phyloP scores from a whole-genome alignment of 2,888 invertebrate genomes.

The Thelaira solivaga region DNA sequence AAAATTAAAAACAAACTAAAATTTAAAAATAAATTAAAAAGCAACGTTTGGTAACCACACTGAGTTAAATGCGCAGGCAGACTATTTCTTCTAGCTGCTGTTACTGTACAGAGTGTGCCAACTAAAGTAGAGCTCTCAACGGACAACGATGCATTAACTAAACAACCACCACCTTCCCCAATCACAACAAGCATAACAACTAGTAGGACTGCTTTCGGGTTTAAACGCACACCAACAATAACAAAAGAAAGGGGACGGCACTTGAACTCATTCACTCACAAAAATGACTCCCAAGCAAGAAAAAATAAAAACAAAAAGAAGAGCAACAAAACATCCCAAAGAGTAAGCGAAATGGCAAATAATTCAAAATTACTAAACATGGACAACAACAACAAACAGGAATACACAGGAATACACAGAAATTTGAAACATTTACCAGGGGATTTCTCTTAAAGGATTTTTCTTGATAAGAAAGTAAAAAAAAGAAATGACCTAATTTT shows the following conservation, averaged over 20 bases:
- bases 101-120: conserved; percentile 7
- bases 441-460: too few relatives aligned
- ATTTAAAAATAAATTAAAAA: not conserved
- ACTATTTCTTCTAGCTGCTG: conserved; percentile 2
- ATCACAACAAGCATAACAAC: not conserved
- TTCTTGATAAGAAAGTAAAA: too few relatives aligned
- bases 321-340: not conserved
- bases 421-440: conserved; percentile 34
- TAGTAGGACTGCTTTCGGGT: not conserved
- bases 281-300: conserved; percentile 17
- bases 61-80: conserved; percentile 42
- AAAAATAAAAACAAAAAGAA: conserved; percentile 22
- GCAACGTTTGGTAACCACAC: conserved; percentile 28
- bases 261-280: conserved; percentile 16
- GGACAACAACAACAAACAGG: too few relatives aligned
- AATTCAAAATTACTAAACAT: not conserved
- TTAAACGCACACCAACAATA: conserved; percentile 37
- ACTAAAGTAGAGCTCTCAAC: conserved; percentile 24
- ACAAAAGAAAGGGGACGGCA: conserved; percentile 9
- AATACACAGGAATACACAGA: conserved; percentile 22
- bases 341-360: conserved; percentile 17
- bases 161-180: conserved; percentile 24
- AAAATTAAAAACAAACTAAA: not conserved
- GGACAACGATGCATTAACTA: conserved; percentile 30
- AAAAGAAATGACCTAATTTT: too few relatives aligned